Evolutionary conservation across 2,113 vertebrate species (phyloP).

Genomic region (Psilopsiagon aurifrons): DNA sequence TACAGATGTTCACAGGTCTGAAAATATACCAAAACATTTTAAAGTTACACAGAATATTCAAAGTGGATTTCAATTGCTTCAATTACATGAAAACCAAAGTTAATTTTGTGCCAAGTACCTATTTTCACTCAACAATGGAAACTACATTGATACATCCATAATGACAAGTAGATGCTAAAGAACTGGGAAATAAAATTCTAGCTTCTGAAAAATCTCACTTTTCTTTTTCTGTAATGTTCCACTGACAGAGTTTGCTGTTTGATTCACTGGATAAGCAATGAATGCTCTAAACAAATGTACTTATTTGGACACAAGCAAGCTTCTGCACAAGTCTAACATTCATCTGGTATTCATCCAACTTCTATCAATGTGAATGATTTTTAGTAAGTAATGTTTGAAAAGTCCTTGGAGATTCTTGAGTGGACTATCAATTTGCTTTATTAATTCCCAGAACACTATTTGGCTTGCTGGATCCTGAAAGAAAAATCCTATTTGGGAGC

Average conservation of each 20-base stretch:
- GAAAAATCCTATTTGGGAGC: constrained; percentile 37
- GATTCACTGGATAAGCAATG: not conserved
- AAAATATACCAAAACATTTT: not conserved
- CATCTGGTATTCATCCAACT: not conserved
- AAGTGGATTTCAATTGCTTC: not conserved
- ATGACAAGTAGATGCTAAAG: not conserved
- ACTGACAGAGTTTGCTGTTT: not conserved
- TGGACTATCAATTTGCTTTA: constrained; percentile 39
- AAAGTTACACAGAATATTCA: not conserved
- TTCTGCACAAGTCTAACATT: not conserved
- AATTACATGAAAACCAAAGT: not conserved
- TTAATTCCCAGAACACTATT: constrained; percentile 24
- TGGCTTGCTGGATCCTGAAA: not conserved
- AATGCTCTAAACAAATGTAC: not conserved
- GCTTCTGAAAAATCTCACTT: not conserved
- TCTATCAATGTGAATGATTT: not conserved
- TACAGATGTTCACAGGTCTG: not conserved
- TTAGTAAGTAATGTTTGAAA: not conserved
- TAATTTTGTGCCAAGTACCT: not conserved
- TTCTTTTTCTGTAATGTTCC: not conserved
- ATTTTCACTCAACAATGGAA: not conserved
- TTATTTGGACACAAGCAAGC: not conserved
- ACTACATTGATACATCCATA: not conserved
- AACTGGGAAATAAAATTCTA: not conserved
- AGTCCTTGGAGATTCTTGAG: constrained; percentile 25